These are phyloP conservation scores for Dermatophagoides farinae DNA, from an alignment of 1,140 invertebrate genomes.

Conservation along the genomic window DNA sequence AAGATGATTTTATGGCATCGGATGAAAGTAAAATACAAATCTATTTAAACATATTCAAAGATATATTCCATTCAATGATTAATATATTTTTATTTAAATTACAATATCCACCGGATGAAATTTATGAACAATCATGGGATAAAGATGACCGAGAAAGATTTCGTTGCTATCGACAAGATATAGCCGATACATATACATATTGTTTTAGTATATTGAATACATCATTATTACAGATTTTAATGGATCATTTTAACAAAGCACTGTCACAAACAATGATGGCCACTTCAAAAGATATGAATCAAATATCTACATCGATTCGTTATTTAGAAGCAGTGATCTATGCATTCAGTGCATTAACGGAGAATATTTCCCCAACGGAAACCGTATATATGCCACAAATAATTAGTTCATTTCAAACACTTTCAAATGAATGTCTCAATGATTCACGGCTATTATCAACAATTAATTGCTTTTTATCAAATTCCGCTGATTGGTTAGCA, in stretches of 20 bases:
- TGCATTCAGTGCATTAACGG: conserved; percentile 55
- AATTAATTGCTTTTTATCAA: conserved; percentile 28
- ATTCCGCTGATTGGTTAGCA: conserved; percentile 60
- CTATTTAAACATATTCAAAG: conserved; percentile 33
- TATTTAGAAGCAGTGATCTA: conserved; percentile 55
- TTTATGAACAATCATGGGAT: conserved; percentile 29
- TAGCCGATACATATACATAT: conserved; percentile 67
- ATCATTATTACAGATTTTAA: conserved; percentile 33
- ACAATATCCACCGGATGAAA: conserved; percentile 32
- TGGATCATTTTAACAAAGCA: conserved; percentile 17
- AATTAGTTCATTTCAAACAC: conserved; percentile 39
- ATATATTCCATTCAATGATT: conserved; percentile 41
- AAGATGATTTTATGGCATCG: conserved; percentile 41
- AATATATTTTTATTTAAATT: conserved; percentile 43
- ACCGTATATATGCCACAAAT: conserved; percentile 38
- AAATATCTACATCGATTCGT: conserved; percentile 22
- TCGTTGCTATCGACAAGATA: conserved; percentile 72
- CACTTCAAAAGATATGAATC: not conserved
- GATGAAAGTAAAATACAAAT: conserved; percentile 30
- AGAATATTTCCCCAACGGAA: conserved; percentile 44
- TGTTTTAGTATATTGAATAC: conserved; percentile 54
- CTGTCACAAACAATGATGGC: conserved; percentile 5
- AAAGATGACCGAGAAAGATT: conserved; percentile 62
- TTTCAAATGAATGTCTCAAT: conserved; percentile 35
- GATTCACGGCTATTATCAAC: conserved; percentile 5